phyloP scores from a whole-genome alignment of 1,140 invertebrate species.

The Calosoma granatense region DNA sequence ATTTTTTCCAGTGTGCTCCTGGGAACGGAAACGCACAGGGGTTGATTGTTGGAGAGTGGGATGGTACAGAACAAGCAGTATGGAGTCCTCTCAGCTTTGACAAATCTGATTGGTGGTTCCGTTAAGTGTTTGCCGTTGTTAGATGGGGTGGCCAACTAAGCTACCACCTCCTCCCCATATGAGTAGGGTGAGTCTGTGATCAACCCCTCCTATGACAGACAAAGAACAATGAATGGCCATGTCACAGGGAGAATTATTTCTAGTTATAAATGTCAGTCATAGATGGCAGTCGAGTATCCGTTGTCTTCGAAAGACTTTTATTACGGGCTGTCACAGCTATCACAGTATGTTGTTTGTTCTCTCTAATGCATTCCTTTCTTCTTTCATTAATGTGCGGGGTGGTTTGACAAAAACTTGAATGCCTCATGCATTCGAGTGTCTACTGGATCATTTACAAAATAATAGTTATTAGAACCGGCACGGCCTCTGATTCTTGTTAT shows the following conservation, averaged over 20 bases:
- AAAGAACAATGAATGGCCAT: constrained; percentile 1
- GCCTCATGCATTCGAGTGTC: not conserved
- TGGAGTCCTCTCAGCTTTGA: not conserved
- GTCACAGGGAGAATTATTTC: constrained; percentile 1
- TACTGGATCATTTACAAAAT: constrained; percentile 2
- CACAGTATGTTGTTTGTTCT: not conserved
- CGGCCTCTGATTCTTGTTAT: not conserved
- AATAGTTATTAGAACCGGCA: not conserved
- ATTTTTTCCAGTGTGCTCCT: not conserved
- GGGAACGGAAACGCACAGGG: not conserved
- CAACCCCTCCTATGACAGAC: not conserved
- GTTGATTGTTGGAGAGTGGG: too few relatives aligned
- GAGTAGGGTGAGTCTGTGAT: not conserved
- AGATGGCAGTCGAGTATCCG: not conserved
- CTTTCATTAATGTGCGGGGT: not conserved
- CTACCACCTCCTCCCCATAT: not conserved
- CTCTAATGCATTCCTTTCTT: constrained; percentile 7
- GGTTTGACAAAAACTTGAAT: not conserved
- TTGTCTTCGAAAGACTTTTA: not conserved
- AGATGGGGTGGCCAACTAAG: too few relatives aligned
- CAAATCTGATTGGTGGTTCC: not conserved
- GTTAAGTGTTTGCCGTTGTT: not conserved
- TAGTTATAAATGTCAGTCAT: constrained; percentile 5
- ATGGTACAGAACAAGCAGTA: not conserved
- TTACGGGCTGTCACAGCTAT: not conserved